Evolutionary conservation across 2,888 invertebrate species (phyloP), one percentile per base, ranked within the genome.

Genomic region (Pasiphila rectangulata): DNA sequence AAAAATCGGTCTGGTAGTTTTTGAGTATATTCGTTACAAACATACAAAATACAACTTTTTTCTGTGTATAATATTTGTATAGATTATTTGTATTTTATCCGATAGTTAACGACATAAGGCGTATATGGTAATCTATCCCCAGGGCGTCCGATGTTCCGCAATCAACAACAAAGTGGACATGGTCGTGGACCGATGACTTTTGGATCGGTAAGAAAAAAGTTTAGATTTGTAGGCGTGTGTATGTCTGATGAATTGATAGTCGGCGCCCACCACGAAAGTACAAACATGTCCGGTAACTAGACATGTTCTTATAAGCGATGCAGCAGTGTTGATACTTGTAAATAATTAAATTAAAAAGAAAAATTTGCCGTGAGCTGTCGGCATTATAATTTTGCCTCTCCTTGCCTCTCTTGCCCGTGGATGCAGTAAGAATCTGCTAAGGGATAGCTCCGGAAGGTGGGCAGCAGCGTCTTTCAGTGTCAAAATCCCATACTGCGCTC

Each of bases 31-130:
- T n/a, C n/a, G n/a, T n/a, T n/a, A n/a, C n/a, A n/a, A n/a, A n/a
- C n/a, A n/a, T n/a, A n/a, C n/a, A 21, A 4, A 21, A 21, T 6
- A 21, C 6, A 21, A 21, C 3, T 6, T 21, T 7, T 21, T 16
- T 16, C n/a, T 30, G 13, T 13, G 16, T 15, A 30, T 15, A n/a
- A 4, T 30, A n/a, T 75, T 74, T 73, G 74, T 73, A 80, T 71
- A 66, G 58, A 62, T 67, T 75, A 71, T 79, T 73, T 75, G 79
- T 76, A 72, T 69, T 73, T 67, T 61, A 58, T 44, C 60, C 55
- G 58, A 54, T 55, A 63, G 68, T 67, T 68, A 72, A 72, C 63
- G 63, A 71, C 64, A 67, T 59, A 63, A 43, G 46, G 72, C 74
- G 65, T 67, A 59, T 68, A 67, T 68, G 67, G 72, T 66, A 59